phyloP scores from a whole-genome alignment of 2,113 vertebrate species.

The Cichladusa arquata region DNA sequence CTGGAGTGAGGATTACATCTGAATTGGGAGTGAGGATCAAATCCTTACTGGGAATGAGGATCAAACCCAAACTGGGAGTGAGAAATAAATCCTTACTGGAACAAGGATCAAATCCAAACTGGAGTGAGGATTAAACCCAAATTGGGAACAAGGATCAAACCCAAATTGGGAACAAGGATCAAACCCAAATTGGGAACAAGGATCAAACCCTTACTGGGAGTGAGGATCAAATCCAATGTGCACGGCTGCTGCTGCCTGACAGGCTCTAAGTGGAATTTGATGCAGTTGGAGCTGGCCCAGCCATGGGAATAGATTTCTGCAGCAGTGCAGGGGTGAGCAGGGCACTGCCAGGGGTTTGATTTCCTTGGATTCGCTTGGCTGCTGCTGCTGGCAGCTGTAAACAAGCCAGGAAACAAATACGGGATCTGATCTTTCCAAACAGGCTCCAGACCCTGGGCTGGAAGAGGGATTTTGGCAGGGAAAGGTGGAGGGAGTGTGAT shows the following conservation, averaged over 20 bases:
- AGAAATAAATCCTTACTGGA: no score
- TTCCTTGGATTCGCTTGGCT: not conserved
- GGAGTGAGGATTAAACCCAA: no score
- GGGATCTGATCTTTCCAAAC: not conserved
- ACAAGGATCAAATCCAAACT: no score
- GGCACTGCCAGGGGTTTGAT: not conserved
- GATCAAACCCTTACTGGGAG: not conserved
- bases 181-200: accelerated
- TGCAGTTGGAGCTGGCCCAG: not conserved
- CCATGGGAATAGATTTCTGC: not conserved
- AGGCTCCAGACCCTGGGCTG: not conserved
- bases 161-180: accelerated
- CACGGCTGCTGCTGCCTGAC: not conserved
- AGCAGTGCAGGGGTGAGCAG: not conserved
- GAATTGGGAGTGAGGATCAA: accelerated
- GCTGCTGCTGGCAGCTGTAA: constrained; percentile 4
- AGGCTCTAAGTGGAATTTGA: not conserved
- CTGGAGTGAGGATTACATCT: no score
- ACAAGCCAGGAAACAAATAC: not conserved
- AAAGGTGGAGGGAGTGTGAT: not conserved
- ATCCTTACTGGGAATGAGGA: not conserved
- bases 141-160: not conserved
- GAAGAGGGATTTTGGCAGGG: not conserved
- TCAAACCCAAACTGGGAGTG: accelerated
- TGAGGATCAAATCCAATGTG: not conserved